A percentile compares a stretch with the other conserved stretches of the same genome.
phyloP scores from a whole-genome alignment of 2,888 invertebrate species.

The Isoperla grammatica region DNA sequence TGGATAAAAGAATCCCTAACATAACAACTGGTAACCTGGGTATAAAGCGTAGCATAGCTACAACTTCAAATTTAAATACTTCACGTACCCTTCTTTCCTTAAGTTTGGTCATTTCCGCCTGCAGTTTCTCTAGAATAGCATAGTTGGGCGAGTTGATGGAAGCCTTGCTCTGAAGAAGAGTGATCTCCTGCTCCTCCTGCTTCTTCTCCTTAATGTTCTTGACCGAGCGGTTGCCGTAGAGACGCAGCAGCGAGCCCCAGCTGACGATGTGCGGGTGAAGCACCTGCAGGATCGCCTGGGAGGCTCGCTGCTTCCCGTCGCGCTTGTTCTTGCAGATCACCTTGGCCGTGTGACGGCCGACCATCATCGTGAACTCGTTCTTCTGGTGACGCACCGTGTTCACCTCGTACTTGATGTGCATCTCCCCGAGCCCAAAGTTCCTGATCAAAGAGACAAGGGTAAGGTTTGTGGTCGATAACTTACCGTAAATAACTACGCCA shows the following conservation, averaged over 20 bases:
- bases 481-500: too few relatives aligned
- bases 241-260: conserved; percentile 89
- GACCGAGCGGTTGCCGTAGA: conserved; percentile 88
- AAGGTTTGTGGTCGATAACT: too few relatives aligned
- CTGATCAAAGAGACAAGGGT: conserved; percentile 43
- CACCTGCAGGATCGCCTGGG: conserved; percentile 53
- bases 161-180: conserved; percentile 81
- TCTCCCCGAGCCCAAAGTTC: conserved; percentile 87
- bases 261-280: conserved; percentile 91
- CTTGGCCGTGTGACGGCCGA: conserved; percentile 85
- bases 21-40: too few relatives aligned
- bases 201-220: conserved; percentile 90
- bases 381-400: conserved; percentile 84
- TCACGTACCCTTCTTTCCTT: conserved; percentile 49
- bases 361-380: conserved; percentile 91
- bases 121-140: conserved; percentile 80
- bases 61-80: too few relatives aligned
- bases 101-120: conserved; percentile 74
- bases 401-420: conserved; percentile 80
- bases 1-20: too few relatives aligned
- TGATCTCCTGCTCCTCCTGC: conserved; percentile 87
- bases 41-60: too few relatives aligned
- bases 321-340: conserved; percentile 94
- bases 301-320: conserved; percentile 93
- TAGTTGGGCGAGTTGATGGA: conserved; percentile 86